These are phyloP conservation scores for Sinotaia quadrata DNA, from an alignment of 2,888 invertebrate genomes.

Conservation along the genomic window DNA sequence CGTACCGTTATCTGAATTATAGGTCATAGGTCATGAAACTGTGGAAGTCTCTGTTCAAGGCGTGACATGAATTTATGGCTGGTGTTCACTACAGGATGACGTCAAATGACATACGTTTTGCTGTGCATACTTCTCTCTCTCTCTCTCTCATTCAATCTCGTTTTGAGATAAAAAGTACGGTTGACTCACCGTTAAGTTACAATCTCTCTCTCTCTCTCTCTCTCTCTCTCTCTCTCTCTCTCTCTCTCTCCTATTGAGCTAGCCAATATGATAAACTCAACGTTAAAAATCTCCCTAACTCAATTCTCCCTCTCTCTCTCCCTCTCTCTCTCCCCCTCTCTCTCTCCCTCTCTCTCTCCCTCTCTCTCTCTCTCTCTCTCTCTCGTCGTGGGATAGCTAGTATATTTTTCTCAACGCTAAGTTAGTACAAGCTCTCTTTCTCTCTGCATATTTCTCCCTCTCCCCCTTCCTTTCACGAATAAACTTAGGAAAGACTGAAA, in stretches of 20 bases:
- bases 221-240: conserved; percentile 15
- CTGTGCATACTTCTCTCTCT: neutral
- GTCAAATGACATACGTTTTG: neutral
- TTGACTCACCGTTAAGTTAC: neutral
- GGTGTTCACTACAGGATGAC: no score
- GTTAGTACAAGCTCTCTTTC: no score
- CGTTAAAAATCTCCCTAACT: neutral
- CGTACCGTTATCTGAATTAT: no score
- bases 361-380: conserved; percentile 15
- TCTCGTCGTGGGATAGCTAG: neutral
- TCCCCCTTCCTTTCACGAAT: no score
- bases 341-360: conserved; percentile 7
- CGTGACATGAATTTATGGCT: no score
- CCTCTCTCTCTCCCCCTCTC: neutral
- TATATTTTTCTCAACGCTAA: no score
- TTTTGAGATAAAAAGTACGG: conserved; percentile 3
- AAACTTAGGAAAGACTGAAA: no score
- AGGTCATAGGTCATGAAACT: no score
- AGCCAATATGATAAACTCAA: neutral
- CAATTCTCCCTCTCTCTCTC: conserved; percentile 3
- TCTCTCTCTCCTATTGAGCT: neutral
- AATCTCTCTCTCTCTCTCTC: conserved; percentile 16
- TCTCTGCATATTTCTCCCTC: no score
- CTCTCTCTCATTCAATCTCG: neutral
- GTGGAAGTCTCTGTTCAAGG: no score